These are phyloP conservation scores for Oreochromis tanganicae DNA, from an alignment of 2,113 vertebrate genomes.

Conservation along the genomic window DNA sequence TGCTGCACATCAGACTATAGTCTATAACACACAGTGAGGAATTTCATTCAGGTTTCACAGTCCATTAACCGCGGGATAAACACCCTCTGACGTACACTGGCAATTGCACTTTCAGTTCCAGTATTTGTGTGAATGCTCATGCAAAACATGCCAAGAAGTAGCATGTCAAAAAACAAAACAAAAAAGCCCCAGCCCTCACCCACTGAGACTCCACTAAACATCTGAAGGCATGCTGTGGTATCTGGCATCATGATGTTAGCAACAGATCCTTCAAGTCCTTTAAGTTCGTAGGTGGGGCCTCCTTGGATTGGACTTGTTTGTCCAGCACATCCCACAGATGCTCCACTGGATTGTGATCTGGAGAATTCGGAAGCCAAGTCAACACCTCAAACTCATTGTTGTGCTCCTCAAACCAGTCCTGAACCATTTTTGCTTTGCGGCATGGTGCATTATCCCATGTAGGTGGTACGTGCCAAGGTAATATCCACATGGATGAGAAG, in stretches of 20 bases:
- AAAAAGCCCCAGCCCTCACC: neutral
- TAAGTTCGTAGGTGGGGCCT: neutral
- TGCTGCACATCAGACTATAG: neutral
- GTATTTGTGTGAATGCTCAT: neutral
- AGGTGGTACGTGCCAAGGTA: neutral
- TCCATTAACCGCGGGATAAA: constrained; percentile 18
- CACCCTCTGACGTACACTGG: neutral
- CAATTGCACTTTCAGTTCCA: neutral
- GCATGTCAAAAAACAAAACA: neutral
- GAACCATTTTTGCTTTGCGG: neutral
- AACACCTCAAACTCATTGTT: too few relatives aligned
- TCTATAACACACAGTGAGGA: neutral
- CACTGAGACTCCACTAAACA: neutral
- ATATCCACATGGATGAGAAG: neutral
- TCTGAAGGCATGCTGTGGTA: neutral
- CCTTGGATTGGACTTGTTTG: neutral
- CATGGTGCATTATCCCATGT: neutral
- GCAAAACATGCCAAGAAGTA: neutral
- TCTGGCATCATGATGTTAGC: neutral
- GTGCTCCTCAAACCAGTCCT: neutral
- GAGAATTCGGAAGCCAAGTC: neutral
- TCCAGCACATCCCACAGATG: neutral
- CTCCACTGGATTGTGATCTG: neutral
- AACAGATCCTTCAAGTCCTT: neutral
- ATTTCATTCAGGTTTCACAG: constrained; percentile 3